Conservation (phyloP, 2,888 invertebrate species). For the Mythimna pallens region DNA sequence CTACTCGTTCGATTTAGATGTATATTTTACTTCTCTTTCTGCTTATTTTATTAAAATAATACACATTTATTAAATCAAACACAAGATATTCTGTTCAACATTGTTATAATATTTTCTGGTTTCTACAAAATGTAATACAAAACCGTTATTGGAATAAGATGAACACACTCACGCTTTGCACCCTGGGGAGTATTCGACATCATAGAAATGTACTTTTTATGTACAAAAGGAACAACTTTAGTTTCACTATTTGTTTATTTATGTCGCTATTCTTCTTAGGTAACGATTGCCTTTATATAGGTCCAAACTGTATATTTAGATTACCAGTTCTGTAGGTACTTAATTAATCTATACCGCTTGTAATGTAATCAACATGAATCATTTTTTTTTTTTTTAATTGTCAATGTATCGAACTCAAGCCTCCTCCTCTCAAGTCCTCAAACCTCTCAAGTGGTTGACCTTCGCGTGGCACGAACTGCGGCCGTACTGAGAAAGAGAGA, state of each 20-base stretch:
- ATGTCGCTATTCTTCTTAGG: not conserved
- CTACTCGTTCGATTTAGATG: not conserved
- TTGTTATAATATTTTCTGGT: too few relatives aligned
- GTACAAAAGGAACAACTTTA: too few relatives aligned
- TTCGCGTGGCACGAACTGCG: not conserved
- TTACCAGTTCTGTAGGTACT: too few relatives aligned
- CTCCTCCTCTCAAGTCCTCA: too few relatives aligned
- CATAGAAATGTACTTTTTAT: too few relatives aligned
- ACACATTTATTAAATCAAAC: not conserved
- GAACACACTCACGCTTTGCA: too few relatives aligned
- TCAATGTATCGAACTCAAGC: not conserved
- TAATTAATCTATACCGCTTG: not conserved
- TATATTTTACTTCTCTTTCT: not conserved
- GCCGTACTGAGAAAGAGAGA: too few relatives aligned
- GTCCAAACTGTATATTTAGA: not conserved
- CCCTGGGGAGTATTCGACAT: too few relatives aligned
- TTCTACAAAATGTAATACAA: conserved; percentile 1
- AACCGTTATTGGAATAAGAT: not conserved
- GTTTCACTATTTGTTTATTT: not conserved
- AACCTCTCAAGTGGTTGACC: too few relatives aligned
- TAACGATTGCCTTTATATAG: too few relatives aligned
- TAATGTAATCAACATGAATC: not conserved
- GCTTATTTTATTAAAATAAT: not conserved
- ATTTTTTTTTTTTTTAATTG: too few relatives aligned
- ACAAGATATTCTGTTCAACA: not conserved